Evolutionary conservation across 2,797 vertebrate genomes (phyloP).

Genomic region (Buceros bicornis): DNA sequence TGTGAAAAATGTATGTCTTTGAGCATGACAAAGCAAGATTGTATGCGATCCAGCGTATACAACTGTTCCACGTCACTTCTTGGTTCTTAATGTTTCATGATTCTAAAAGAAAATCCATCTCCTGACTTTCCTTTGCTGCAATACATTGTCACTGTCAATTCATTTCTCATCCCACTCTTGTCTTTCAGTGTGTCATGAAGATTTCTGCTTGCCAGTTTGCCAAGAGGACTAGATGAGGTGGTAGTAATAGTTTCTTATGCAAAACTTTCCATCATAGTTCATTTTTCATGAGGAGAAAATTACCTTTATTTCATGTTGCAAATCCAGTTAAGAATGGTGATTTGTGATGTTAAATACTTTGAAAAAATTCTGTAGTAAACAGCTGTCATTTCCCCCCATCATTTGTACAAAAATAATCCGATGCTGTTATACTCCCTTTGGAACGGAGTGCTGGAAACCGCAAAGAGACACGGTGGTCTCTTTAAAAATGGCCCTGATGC

Average conservation of each 20-base stretch:
- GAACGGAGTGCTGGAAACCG: neutral
- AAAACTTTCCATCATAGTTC: neutral
- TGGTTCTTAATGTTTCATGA: constrained; percentile 15
- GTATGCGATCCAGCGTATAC: neutral
- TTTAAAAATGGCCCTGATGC: neutral
- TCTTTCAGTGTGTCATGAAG: neutral
- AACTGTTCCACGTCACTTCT: neutral
- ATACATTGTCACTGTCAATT: neutral
- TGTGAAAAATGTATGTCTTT: neutral
- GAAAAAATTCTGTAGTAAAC: neutral
- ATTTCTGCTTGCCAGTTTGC: neutral
- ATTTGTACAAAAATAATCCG: neutral
- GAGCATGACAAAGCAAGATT: constrained; percentile 49
- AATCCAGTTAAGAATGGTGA: neutral
- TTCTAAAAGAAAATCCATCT: neutral
- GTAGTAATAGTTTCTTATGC: neutral
- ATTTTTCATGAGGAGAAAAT: neutral
- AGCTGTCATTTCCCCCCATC: neutral
- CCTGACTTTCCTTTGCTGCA: neutral
- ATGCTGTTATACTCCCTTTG: neutral
- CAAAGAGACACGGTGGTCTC: too few relatives aligned
- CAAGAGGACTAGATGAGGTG: neutral
- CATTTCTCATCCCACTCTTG: neutral
- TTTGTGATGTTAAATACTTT: neutral
- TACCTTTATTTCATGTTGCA: neutral